Evolutionary conservation across 2,113 vertebrate genomes (phyloP), one percentile per base, ranked within the genome.

Genomic region (Nettapus auritus): DNA sequence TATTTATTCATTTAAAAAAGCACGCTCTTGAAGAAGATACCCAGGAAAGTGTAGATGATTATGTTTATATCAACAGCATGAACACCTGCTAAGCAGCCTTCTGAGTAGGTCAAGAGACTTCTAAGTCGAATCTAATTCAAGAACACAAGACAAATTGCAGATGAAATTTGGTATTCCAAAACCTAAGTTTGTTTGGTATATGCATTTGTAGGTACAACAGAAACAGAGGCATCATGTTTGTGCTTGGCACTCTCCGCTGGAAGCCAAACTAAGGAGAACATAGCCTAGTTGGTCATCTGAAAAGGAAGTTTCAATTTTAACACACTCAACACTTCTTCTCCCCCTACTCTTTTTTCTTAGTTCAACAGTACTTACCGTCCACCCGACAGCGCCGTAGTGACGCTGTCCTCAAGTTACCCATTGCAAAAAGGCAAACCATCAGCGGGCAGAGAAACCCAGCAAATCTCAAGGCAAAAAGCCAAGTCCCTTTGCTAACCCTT

Each of bases 121-220:
- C 67, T 23, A 6, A 6, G 18, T 46, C 40, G 19, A 75, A 29
- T 22, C 21, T 4, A 31, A 40, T 70, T 31, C 70, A 67, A 78
- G 91, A 89, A 31, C 11, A 85, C 46, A 31, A 0, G 0, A 20
- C 15, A 81, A 66, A 77, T 4, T 11, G 33, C 29, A 84, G 31
- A 48, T 36, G 16, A n/a, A 52, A 13, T 15, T 81, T 17, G 22
- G 38, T 36, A 13, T 33, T 69, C 20, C n/a, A 20, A n/a, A 81
- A 53, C 13, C 31, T 56, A 38, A 11, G 20, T 62, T 74, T 23
- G 31, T 55, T 78, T 38, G 25, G 11, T n/a, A 44, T 6, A 28
- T 29, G 46, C 59, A 56, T 0, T 0, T n/a, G 83, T 26, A 53
- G 0, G 0, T 53, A 52, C 1, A 3, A 40, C 40, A 57, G 28